Evolutionary conservation across 2,888 invertebrate genomes (phyloP).

Genomic region (Quadroppia sp.): DNA sequence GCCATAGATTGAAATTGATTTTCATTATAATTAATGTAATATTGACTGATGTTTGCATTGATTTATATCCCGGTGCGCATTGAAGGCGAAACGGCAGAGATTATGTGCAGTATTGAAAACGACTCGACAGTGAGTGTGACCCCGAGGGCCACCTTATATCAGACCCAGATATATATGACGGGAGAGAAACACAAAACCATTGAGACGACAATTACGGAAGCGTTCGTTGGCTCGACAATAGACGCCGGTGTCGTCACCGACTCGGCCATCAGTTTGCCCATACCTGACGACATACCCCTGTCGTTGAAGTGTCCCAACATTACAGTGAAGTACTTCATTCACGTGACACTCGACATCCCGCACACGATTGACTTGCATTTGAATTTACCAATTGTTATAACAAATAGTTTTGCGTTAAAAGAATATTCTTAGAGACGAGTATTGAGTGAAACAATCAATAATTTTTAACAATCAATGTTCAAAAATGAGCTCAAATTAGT

Average conservation of each 20-base stretch:
- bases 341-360: slow-evolving; percentile 34
- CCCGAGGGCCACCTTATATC: slow-evolving; percentile 39
- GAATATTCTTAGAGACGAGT: neutral
- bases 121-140: slow-evolving; percentile 17
- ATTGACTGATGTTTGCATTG: neutral
- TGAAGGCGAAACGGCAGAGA: slow-evolving; percentile 33
- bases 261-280: neutral
- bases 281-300: slow-evolving; percentile 4
- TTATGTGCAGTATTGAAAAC: slow-evolving; percentile 21
- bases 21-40: neutral
- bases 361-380: slow-evolving; percentile 33
- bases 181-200: slow-evolving; percentile 26
- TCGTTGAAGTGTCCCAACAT: slow-evolving; percentile 26
- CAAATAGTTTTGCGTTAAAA: neutral
- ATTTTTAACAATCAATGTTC: no score
- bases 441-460: no score
- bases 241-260: neutral
- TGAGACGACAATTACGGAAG: slow-evolving; percentile 1
- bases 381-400: slow-evolving; percentile 35
- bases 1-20: neutral
- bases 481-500: neutral
- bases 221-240: neutral
- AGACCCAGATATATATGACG: slow-evolving; percentile 38
- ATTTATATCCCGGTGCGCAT: neutral
- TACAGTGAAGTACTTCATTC: slow-evolving; percentile 33